Base-by-base conservation (phyloP, 2,888 invertebrate species). In the Xylocampa areola region DNA sequence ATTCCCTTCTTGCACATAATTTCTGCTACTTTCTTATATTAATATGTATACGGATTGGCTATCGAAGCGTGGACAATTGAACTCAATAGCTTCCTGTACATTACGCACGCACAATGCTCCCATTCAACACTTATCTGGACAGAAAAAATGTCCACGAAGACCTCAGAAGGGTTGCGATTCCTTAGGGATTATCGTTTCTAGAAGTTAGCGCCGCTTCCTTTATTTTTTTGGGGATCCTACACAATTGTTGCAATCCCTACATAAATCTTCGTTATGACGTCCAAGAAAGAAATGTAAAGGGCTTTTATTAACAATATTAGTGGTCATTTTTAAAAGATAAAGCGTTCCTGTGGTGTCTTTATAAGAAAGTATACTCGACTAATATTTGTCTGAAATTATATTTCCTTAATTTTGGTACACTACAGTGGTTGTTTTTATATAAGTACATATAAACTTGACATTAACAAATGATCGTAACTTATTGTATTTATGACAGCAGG, bases 11-110 rank as follows among this genome's bases (percentile, higher is more conserved):
- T 61, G 32, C 6, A 65, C 69, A 76, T 68, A 70, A 64, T 69
- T 66, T 64, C 74, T 63, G 61, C 72, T 67, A 84, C 79, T 82
- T 83, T 83, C 79, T 70, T 80, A 79, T 69, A 80, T 76, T 77
- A 83, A 84, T 79, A 75, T 53, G 73, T 77, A 82, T 84, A 82
- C 74, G 82, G 74, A 61, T 82, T 82, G 81, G 53, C 82, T 84
- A 83, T 69, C 82, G 74, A 80, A 77, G 79, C 89, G 80, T 84
- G 74, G 73, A 89, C 89, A 90, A 90, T 90, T 83, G 86, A 41
- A 71, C 84, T 82, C 83, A 80, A 90, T 90, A 85, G 84, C 87
- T 92, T 92, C 90, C 91, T 90, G 85, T 66, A 81, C 83, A 86
- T 83, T 87, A 81, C 82, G 80, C 82, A 73, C 62, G 76, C 83